Evolutionary conservation across 2,113 vertebrate species (phyloP).

Genomic region (Otus sunia): DNA sequence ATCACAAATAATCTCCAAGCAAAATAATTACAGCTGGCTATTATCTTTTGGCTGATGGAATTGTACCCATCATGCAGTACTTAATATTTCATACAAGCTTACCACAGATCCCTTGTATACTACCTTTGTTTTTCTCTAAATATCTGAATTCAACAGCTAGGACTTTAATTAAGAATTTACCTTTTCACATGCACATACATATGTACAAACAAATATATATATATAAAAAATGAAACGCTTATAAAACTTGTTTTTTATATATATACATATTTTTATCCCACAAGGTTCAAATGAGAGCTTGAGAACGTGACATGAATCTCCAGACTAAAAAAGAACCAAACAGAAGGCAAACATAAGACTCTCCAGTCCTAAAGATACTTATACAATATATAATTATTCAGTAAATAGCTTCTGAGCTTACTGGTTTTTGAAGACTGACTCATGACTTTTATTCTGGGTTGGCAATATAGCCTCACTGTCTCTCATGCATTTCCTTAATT

Average conservation of each 20-base stretch:
- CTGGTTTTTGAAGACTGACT: constrained; percentile 31
- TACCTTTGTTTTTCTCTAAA: background rate
- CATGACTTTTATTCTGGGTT: constrained; percentile 33
- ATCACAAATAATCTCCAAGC: background rate
- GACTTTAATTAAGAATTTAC: background rate
- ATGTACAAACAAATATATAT: background rate
- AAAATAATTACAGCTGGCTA: background rate
- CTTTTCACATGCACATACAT: background rate
- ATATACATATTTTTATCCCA: background rate
- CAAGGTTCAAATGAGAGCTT: background rate
- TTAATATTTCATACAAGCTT: background rate
- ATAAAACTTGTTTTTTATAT: background rate
- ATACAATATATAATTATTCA: constrained; percentile 45
- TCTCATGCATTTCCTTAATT: constrained; percentile 14
- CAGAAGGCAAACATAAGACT: background rate
- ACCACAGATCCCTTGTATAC: background rate
- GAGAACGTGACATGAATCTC: background rate
- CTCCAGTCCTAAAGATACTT: background rate
- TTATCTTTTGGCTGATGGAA: background rate
- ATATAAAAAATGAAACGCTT: background rate
- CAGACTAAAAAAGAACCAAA: background rate
- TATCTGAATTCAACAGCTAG: background rate
- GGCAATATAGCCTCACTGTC: background rate
- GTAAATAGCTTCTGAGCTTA: constrained; percentile 26
- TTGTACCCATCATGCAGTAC: background rate